phyloP scores from a whole-genome alignment of 1,140 invertebrate genomes.

The Lordiphosa stackelbergi region DNA sequence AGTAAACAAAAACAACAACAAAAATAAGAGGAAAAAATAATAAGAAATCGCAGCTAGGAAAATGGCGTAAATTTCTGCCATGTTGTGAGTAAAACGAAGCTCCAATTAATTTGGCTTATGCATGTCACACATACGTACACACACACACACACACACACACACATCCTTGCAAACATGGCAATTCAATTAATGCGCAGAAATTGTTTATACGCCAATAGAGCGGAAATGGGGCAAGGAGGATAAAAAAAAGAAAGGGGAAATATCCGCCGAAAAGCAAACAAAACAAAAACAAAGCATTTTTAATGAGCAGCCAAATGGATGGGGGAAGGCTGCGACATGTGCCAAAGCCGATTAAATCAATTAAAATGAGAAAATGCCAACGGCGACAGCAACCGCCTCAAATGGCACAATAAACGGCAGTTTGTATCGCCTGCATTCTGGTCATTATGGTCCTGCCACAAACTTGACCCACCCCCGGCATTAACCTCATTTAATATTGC shows the following conservation, averaged over 20 bases:
- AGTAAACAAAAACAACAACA: slow-evolving; percentile 55
- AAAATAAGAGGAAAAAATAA: slow-evolving; percentile 3
- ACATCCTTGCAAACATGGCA: slow-evolving; percentile 32
- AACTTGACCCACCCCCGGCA: background rate
- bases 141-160: slow-evolving; percentile 30
- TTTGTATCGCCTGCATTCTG: slow-evolving; percentile 37
- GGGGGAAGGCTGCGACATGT: slow-evolving; percentile 44
- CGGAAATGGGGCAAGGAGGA: slow-evolving; percentile 47
- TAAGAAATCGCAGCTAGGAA: slow-evolving; percentile 44
- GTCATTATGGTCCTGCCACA: slow-evolving; percentile 42
- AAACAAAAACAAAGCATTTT: slow-evolving; percentile 45
- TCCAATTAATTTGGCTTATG: slow-evolving; percentile 72
- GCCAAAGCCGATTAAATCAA: slow-evolving; percentile 69
- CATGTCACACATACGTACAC: slow-evolving; percentile 56
- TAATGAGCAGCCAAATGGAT: slow-evolving; percentile 46
- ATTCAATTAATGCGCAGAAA: slow-evolving; percentile 75
- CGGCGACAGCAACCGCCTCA: slow-evolving; percentile 20
- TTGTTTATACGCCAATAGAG: slow-evolving; percentile 72
- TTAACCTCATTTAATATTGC: slow-evolving; percentile 42
- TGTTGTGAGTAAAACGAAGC: slow-evolving; percentile 52
- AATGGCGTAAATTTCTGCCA: slow-evolving; percentile 40
- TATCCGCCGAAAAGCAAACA: slow-evolving; percentile 17
- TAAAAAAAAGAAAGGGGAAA: slow-evolving; percentile 3
- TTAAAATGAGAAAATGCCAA: slow-evolving; percentile 63
- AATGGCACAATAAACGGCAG: slow-evolving; percentile 43